Base-by-base conservation (phyloP, 37 sponge, comb jelly and placozoan genomes). In the Spongia lamella region DNA sequence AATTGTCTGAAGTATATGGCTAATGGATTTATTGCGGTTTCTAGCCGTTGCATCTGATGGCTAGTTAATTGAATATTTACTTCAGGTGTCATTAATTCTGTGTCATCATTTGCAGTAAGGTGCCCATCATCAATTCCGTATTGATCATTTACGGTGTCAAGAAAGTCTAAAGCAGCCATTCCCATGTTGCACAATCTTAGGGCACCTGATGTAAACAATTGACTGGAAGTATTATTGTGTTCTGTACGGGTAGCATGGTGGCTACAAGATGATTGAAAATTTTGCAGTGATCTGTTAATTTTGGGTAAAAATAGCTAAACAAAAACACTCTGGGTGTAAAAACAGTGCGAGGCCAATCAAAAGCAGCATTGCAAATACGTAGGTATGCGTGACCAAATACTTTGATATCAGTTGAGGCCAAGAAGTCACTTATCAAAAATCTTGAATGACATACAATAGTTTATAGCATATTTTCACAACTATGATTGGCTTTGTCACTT, bases 231-330 rank as follows among this genome's bases (percentile, higher is more conserved):
- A 22, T 36, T 26, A 47, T 81, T 43, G 59, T 81, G 64, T 24
- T 22, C 55, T 26, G 82, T 81, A 14, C 68, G 57, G 25, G 75
- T 66, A 31, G 56, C 32, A 55, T 83, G 75, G 27, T 83, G 25
- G 36, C 68, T 83, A 75, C 76, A 68, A 22, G 43, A 66, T 16
- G 40, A 75, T 26, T 32, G 20, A 43, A 72, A 72, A 29, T 34
- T 16, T 63, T 71, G 32, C n/a, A 72, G 50, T 27, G 65, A 37
- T 53, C 32, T 14, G 30, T 64, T 81, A 20, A 81, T 72, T 21
- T 75, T 59, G 72, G 82, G 74, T 25, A 81, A 22, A 52, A 55
- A 79, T 4, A 79, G 39, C 61, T 59, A 85, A n/a, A n/a, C n/a
- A n/a, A n/a, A n/a, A n/a, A n/a, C n/a, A n/a, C n/a, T n/a, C n/a